Evolutionary conservation across 2,888 invertebrate genomes (phyloP).

Genomic region (Neuroscelio doddi): DNA sequence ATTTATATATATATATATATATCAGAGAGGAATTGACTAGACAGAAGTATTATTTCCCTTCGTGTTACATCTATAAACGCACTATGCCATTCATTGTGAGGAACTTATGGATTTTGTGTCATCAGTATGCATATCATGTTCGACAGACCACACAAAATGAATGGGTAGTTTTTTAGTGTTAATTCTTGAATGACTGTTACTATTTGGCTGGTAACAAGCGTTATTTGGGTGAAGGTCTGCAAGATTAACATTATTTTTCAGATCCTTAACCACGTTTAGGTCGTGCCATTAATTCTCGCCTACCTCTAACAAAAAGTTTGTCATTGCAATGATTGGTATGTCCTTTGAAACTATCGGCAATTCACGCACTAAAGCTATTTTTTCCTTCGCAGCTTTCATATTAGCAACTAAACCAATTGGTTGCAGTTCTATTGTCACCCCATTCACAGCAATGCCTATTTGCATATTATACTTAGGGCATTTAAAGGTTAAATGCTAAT

Average conservation of each 20-base stretch:
- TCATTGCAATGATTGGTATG: constrained; percentile 82
- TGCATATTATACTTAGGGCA: too few relatives aligned
- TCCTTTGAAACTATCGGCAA: constrained; percentile 76
- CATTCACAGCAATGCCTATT: constrained; percentile 77
- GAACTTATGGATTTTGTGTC: constrained; percentile 80
- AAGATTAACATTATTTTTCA: constrained; percentile 79
- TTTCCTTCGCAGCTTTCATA: constrained; percentile 82
- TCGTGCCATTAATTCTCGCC: constrained; percentile 84
- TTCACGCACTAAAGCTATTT: constrained; percentile 78
- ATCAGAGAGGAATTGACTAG: too few relatives aligned
- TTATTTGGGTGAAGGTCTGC: constrained; percentile 83
- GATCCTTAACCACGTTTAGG: constrained; percentile 81
- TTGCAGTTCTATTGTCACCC: constrained; percentile 79
- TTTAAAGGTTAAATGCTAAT: constrained; percentile 64
- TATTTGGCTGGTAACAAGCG: constrained; percentile 81
- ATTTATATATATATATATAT: too few relatives aligned
- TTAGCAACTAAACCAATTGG: constrained; percentile 87
- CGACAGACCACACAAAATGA: constrained; percentile 78
- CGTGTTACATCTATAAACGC: too few relatives aligned
- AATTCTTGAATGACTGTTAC: constrained; percentile 78
- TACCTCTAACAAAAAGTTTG: constrained; percentile 84
- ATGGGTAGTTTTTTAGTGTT: constrained; percentile 79
- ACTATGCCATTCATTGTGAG: too few relatives aligned
- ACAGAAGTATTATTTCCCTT: too few relatives aligned
- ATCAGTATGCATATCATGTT: constrained; percentile 80